These are phyloP conservation scores for Monomorium pharaonis DNA, from an alignment of 1,140 invertebrate species.

Conservation along the genomic window DNA sequence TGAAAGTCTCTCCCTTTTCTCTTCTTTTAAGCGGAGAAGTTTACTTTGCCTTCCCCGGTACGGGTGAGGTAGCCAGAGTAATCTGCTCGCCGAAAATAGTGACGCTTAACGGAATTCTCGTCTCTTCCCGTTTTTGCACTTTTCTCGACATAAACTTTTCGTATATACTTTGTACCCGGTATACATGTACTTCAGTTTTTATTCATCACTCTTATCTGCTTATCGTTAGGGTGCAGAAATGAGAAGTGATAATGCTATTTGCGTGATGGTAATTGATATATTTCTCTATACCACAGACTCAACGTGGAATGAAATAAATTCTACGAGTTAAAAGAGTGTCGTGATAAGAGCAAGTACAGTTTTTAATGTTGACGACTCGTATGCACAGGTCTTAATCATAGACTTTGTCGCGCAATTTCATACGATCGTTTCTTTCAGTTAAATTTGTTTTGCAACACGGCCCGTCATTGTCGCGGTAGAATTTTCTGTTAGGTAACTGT, in stretches of 20 bases:
- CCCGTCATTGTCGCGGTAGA: background rate
- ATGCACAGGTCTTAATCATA: background rate
- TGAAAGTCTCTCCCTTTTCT: conserved; percentile 67
- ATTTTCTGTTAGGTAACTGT: conserved; percentile 33
- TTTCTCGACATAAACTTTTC: background rate
- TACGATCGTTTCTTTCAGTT: background rate
- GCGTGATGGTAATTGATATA: background rate
- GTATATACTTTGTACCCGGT: background rate
- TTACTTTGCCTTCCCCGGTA: conserved; percentile 13
- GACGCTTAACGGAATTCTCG: conserved; percentile 24
- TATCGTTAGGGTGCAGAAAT: background rate
- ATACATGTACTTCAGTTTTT: background rate
- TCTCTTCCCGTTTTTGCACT: background rate
- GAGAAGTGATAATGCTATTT: background rate
- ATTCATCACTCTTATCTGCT: background rate
- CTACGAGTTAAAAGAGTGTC: background rate
- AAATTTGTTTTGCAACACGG: background rate
- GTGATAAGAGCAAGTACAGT: background rate
- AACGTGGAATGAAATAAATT: background rate
- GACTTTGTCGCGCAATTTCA: background rate
- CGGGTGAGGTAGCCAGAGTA: background rate
- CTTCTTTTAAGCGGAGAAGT: conserved; percentile 1
- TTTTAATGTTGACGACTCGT: background rate
- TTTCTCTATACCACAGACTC: background rate
- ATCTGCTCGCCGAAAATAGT: conserved; percentile 56